Evolutionary conservation across 92 coral and sea anemone genomes (phyloP).

Genomic region (Montipora capitata): DNA sequence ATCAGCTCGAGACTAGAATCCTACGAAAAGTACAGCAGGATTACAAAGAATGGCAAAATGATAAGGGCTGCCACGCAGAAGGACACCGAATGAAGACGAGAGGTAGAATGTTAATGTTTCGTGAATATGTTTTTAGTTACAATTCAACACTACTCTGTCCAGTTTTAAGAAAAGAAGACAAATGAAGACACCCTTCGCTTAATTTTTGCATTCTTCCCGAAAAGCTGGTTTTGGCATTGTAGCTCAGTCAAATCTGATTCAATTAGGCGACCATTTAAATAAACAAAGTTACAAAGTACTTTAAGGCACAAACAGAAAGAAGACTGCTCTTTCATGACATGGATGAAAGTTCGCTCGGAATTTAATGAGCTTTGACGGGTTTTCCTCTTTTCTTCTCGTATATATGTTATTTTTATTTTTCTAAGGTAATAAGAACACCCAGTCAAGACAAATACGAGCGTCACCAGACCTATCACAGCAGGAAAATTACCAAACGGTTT

Average conservation of each 20-base stretch:
- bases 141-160: too few relatives aligned
- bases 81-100: not conserved
- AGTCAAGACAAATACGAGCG: not conserved
- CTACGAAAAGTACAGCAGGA: constrained; percentile 3
- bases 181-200: too few relatives aligned
- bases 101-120: not conserved
- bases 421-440: not conserved
- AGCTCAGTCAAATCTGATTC: too few relatives aligned
- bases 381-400: not conserved
- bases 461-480: not conserved
- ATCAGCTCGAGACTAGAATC: constrained; percentile 24
- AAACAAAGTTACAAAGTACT: too few relatives aligned
- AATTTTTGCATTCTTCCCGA: too few relatives aligned
- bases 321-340: too few relatives aligned
- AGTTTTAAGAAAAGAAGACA: too few relatives aligned
- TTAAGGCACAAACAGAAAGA: too few relatives aligned
- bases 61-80: too few relatives aligned
- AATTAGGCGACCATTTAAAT: too few relatives aligned
- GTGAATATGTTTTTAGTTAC: not conserved
- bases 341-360: too few relatives aligned
- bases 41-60: not conserved
- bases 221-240: too few relatives aligned
- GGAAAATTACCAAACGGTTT: not conserved
- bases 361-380: not conserved
- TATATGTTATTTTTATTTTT: not conserved